phyloP scores from a whole-genome alignment of 2,888 invertebrate genomes.

The Parnassius mnemosyne region DNA sequence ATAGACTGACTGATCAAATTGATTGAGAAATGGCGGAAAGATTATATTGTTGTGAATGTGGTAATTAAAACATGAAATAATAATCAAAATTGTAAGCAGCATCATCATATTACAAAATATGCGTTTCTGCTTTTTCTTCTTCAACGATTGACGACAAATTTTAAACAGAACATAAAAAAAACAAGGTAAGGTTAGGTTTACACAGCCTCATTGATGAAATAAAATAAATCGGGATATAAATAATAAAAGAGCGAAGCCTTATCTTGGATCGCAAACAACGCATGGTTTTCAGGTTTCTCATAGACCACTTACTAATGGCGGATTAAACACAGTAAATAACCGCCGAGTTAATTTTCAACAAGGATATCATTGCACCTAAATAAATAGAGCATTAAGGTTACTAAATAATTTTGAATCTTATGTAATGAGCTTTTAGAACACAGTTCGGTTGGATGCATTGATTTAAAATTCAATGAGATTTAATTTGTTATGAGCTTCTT shows the following conservation, averaged over 20 bases:
- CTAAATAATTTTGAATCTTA: slow-evolving; percentile 26
- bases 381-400: slow-evolving; percentile 42
- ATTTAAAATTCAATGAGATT: slow-evolving; percentile 29
- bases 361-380: slow-evolving; percentile 66
- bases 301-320: slow-evolving; percentile 42
- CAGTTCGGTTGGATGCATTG: slow-evolving; percentile 16
- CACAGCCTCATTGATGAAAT: slow-evolving; percentile 7
- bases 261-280: slow-evolving; percentile 19
- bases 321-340: slow-evolving; percentile 48
- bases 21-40: too few relatives aligned
- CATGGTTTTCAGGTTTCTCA: slow-evolving; percentile 46
- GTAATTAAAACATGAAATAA: too few relatives aligned
- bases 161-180: too few relatives aligned
- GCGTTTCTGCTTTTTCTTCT: too few relatives aligned
- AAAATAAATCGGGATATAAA: slow-evolving; percentile 17
- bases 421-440: slow-evolving; percentile 12
- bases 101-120: too few relatives aligned
- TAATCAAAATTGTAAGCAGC: too few relatives aligned
- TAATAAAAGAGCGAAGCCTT: slow-evolving; percentile 8
- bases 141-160: too few relatives aligned
- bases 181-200: too few relatives aligned
- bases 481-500: slow-evolving; percentile 32
- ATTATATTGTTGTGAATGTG: too few relatives aligned
- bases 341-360: slow-evolving; percentile 38
- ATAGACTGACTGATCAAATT: too few relatives aligned